Evolutionary conservation across 1,140 invertebrate genomes (phyloP).

Genomic region (Meteorus sp.): DNA sequence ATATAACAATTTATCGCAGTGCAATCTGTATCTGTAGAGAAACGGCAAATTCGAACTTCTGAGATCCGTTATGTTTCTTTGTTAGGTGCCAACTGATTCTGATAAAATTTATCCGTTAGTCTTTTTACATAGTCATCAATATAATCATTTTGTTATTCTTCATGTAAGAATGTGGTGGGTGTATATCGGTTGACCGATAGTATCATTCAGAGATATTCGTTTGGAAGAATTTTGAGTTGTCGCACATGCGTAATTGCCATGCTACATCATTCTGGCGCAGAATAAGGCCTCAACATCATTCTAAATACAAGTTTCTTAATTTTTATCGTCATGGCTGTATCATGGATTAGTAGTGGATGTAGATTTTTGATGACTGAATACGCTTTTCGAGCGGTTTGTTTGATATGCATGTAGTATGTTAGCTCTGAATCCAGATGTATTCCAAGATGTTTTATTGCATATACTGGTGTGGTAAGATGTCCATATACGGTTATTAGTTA

Average conservation of each 20-base stretch:
- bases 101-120: slow-evolving; percentile 28
- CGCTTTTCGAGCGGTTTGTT: slow-evolving; percentile 25
- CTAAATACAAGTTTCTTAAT: slow-evolving; percentile 17
- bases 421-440: slow-evolving; percentile 34
- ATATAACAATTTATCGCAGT: slow-evolving; percentile 22
- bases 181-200: no score
- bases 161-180: no score
- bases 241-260: no score
- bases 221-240: no score
- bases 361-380: slow-evolving; percentile 32
- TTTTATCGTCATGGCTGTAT: slow-evolving; percentile 23
- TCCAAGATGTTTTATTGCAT: slow-evolving; percentile 35
- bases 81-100: slow-evolving; percentile 23
- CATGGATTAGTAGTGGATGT: slow-evolving; percentile 28
- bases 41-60: slow-evolving; percentile 22
- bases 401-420: slow-evolving; percentile 29
- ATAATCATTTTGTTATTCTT: no score
- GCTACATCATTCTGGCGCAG: no score
- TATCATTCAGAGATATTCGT: no score
- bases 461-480: not conserved
- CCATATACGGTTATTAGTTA: no score
- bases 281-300: no score
- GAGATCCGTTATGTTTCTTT: slow-evolving; percentile 28
- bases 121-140: slow-evolving; percentile 23
- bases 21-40: slow-evolving; percentile 28